Evolutionary conservation across 2,888 invertebrate species (phyloP), one percentile per base, ranked within the genome.

Genomic region (Tinea trinotella): DNA sequence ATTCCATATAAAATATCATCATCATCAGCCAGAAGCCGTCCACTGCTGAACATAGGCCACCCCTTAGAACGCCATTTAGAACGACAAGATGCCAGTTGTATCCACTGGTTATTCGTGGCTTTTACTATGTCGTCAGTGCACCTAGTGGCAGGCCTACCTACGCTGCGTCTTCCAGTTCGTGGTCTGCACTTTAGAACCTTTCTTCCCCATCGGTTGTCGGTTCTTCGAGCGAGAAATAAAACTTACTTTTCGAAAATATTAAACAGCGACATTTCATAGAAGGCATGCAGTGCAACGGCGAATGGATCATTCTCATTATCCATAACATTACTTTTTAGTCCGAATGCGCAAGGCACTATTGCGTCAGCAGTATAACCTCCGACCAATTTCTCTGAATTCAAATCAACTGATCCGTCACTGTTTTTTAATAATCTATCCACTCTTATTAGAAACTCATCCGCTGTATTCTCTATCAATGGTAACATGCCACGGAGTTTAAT

Each of bases 281-380:
- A 85, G 0, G 82, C 80, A 17, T 80, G 71, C n/a, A 85, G 54
- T 0, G 85, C 85, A 3, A 81, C 78, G 0, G 84, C 85, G 18
- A 85, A 84, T 0, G 84, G 84, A 48, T 85, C 84, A 0, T 71
- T 63, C 0, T 76, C 68, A 12, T 82, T 71, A 10, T 82, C 77
- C 84, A 85, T 84, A 0, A 84, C 84, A 4, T 64, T 66, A 53
- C 85, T 84, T 59, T 77, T 81, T 34, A 85, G 58, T 0, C 85
- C 85, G 58, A 85, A 85, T 0, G 85, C 85, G 57, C 85, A 85
- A 0, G 85, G 84, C 7, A 85, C 85, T 54, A 85, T 85, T 0
- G 85, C 85, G 57, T 85, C 85, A 0, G 85, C 84, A 0, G 85
- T 85, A 53, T 81, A 85, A 0, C 85, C 84, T 1, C 85, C 85